Conservation (phyloP, 2,797 vertebrate species). For the Okamejei kenojei region DNA sequence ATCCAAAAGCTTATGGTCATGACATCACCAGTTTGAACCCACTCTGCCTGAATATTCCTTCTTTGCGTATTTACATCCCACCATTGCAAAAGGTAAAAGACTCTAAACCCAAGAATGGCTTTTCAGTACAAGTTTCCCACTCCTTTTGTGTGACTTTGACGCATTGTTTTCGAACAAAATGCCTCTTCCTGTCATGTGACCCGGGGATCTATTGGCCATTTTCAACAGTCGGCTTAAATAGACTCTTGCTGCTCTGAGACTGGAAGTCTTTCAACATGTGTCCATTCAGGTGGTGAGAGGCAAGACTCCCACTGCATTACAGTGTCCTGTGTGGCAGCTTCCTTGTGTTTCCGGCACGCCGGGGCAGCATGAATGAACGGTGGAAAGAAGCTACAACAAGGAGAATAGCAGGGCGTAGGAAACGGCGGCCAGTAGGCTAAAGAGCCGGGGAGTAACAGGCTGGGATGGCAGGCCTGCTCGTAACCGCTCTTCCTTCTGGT, state of each 20-base stretch:
- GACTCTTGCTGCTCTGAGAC: neutral
- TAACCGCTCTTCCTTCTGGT: neutral
- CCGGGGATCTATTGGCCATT: neutral
- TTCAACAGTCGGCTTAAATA: neutral
- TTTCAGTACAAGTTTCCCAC: neutral
- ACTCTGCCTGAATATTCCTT: neutral
- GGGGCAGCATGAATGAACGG: neutral
- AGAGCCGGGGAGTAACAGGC: neutral
- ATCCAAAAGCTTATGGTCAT: neutral
- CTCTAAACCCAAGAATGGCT: neutral
- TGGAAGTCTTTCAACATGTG: neutral
- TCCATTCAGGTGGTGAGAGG: neutral
- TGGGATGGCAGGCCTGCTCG: neutral
- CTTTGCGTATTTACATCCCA: neutral
- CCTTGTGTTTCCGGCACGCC: neutral
- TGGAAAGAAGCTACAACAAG: neutral
- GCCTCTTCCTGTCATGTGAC: neutral
- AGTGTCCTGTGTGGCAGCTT: neutral
- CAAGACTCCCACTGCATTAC: neutral
- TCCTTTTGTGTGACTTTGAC: neutral
- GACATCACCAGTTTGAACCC: neutral
- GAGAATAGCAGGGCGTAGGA: neutral
- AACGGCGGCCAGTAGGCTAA: neutral
- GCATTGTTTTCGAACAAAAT: neutral
- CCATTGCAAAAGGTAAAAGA: neutral